Evolutionary conservation across 2,888 invertebrate genomes (phyloP).

Genomic region (Mamestra brassicae): DNA sequence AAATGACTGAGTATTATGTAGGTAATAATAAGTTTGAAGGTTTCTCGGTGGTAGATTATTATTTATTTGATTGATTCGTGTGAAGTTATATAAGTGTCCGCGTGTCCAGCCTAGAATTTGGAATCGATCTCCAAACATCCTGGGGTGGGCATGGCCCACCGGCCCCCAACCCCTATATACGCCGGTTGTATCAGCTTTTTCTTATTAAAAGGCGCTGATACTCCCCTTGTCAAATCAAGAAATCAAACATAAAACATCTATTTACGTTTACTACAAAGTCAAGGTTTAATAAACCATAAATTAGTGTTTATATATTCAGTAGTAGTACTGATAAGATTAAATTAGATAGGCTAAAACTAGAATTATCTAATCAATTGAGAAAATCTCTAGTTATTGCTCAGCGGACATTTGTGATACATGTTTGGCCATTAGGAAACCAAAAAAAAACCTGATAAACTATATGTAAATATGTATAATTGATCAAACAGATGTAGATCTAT

Average conservation of each 20-base stretch:
- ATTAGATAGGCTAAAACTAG: conserved; percentile 2
- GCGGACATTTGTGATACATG: not conserved
- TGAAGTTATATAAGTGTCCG: too few relatives aligned
- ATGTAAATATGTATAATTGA: not conserved
- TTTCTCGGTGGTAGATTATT: too few relatives aligned
- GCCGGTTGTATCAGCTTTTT: not conserved
- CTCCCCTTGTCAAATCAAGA: conserved; percentile 8
- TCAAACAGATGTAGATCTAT: not conserved
- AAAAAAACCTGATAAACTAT: conserved; percentile 13
- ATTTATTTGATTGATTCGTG: too few relatives aligned
- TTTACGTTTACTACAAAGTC: not conserved
- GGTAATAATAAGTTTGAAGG: too few relatives aligned
- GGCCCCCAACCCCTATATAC: too few relatives aligned
- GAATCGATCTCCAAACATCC: too few relatives aligned
- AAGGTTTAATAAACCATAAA: conserved; percentile 19
- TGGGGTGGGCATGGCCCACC: too few relatives aligned
- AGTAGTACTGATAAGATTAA: conserved; percentile 22
- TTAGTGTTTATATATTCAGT: conserved; percentile 30
- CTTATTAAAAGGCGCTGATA: not conserved
- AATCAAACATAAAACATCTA: conserved; percentile 32
- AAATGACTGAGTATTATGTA: too few relatives aligned
- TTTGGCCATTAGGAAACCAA: not conserved
- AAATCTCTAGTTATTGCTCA: conserved; percentile 24
- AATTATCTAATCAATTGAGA: conserved; percentile 31
- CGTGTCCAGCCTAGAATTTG: too few relatives aligned